Base-by-base conservation (phyloP, 2,797 vertebrate genomes). In the Platyrinchus mystaceus region DNA sequence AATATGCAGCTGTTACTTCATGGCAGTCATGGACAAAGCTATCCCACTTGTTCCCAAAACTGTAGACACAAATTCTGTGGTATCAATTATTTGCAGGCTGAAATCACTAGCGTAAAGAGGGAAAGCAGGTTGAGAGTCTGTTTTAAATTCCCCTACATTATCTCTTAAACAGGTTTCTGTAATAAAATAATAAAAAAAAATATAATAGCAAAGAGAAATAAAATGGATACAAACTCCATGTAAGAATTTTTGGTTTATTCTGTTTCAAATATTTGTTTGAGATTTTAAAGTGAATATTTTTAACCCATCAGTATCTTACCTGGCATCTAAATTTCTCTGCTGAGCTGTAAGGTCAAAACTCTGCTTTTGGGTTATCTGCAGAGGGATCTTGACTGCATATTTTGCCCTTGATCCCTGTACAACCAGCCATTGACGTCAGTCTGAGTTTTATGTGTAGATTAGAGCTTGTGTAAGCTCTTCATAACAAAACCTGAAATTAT, bases 361-460 rank as follows among this genome's bases (percentile, higher is more conserved):
- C 58, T 89, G 64, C 77, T 79, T 95, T 86, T 86, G 37, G 84
- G 88, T 96, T 96, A 92, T 92, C 93, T 90, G 73, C 64, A 86
- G 79, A 87, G n/a, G 16, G 46, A 93, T 94, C 93, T 95, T 87
- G 64, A 91, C 81, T 95, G 64, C 50, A 62, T 75, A 52, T 27
- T 87, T 62, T 92, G 53, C 66, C 47, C 87, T 94, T 84, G 84
- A 93, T 91, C 79, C 32, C 13, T 47, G 49, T 46, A 80, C 39
- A 87, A 83, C 15, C 50, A 95, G 60, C 26, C 36, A 30, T 19
- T 95, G 92, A 92, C 4, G 23, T 95, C 93, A 95, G 43, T 49
- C 56, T 93, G 71, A 82, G 67, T 91, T 93, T 91, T 77, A n/a
- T 90, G 66, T 84, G 46, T 58, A 95, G 89, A 89, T 83, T 85